These are phyloP conservation scores for Caenorhabditis wallacei DNA, from an alignment of 2,888 invertebrate genomes.

Conservation along the genomic window DNA sequence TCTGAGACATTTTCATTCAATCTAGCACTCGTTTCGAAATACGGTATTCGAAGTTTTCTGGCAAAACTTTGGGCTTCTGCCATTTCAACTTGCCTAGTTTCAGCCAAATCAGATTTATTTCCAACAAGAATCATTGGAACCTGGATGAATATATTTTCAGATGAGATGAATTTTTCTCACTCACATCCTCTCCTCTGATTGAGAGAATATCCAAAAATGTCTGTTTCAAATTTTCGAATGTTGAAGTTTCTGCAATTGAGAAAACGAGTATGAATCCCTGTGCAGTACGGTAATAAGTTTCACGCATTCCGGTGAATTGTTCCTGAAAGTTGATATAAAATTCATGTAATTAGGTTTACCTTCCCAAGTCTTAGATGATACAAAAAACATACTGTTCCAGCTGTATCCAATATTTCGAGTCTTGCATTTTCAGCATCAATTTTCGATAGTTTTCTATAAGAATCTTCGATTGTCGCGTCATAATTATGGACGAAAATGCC, in stretches of 20 bases:
- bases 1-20: conserved; percentile 99
- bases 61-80: conserved; percentile 87
- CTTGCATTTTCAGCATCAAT: conserved; percentile 99
- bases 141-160: conserved; percentile 75
- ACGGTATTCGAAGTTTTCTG: conserved; percentile 89
- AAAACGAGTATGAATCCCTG: conserved; percentile 99
- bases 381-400: conserved; percentile 89
- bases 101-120: conserved; percentile 99
- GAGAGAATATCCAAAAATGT: conserved; percentile 39
- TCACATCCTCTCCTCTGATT: conserved; percentile 42
- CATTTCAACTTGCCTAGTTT: conserved; percentile 98
- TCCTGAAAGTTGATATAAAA: conserved; percentile 85
- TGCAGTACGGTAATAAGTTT: conserved; percentile 99
- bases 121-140: conserved; percentile 97
- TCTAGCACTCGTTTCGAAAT: conserved; percentile 99
- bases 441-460: conserved; percentile 98
- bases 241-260: conserved; percentile 99
- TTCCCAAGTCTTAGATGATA: too few relatives aligned
- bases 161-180: neutral
- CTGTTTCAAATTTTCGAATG: conserved; percentile 98
- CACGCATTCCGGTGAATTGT: conserved; percentile 99
- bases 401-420: conserved; percentile 99
- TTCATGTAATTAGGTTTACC: too few relatives aligned
- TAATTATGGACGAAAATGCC: conserved; percentile 99
- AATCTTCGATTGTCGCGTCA: conserved; percentile 99